Conservation (phyloP, 2,797 vertebrate genomes). For the Alauda arvensis region DNA sequence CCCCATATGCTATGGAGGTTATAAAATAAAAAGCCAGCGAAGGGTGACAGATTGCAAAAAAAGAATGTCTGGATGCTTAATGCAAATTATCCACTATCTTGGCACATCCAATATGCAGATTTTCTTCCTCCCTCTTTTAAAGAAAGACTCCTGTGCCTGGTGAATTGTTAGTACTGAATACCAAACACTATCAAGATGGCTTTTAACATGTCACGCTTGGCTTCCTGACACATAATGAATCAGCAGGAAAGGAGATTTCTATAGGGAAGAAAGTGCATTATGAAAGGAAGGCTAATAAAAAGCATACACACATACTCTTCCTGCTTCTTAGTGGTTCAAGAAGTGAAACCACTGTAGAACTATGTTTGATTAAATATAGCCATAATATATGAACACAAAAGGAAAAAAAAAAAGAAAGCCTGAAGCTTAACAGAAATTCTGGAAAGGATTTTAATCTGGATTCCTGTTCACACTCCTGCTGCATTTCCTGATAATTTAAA, state of each 20-base stretch:
- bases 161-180: constrained; percentile 70
- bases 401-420: not conserved
- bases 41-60: constrained; percentile 73
- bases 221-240: constrained; percentile 70
- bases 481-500: not conserved
- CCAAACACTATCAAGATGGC: constrained; percentile 79
- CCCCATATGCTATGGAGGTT: constrained; percentile 54
- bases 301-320: not conserved
- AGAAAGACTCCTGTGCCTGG: constrained; percentile 52
- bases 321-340: not conserved
- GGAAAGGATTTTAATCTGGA: not conserved
- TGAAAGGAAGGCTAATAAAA: constrained; percentile 55
- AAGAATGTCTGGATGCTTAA: constrained; percentile 68
- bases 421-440: constrained; percentile 5
- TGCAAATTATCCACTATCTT: constrained; percentile 69
- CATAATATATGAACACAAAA: not conserved
- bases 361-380: constrained; percentile 6
- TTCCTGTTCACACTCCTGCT: not conserved
- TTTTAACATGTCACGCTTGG: constrained; percentile 73
- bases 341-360: constrained; percentile 6
- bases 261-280: constrained; percentile 43
- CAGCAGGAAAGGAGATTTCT: constrained; percentile 65
- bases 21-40: constrained; percentile 68
- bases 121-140: constrained; percentile 24
- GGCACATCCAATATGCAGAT: constrained; percentile 68